Base-by-base conservation (phyloP, 2,797 vertebrate genomes). In the Premnoplex brunnescens region DNA sequence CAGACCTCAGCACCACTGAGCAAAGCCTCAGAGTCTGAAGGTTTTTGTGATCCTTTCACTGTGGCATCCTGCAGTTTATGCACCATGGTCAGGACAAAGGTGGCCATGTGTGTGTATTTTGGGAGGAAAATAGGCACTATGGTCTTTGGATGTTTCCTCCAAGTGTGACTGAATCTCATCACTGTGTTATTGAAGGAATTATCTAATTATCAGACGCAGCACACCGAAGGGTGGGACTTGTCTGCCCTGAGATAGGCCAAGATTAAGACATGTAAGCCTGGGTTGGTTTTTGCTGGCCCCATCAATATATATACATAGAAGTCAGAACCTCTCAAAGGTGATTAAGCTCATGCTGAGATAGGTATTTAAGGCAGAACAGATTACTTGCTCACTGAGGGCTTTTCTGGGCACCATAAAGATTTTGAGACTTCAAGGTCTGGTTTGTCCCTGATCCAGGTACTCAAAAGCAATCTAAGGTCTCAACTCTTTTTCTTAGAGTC, bases 61-160 rank as follows among this genome's bases (percentile, higher is more conserved):
- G 27, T 14, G 32, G 7, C 20, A 67, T 34, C 11, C 11, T 72
- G 58, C 22, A 59, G 10, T 16, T 9, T 49, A 16, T 24, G 10
- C 30, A 27, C 27, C 67, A 7, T 18, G 34, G 7, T 27, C 4
- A 14, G 56, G 32, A 39, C 34, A 46, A 49, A 37, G 16, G 7
- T 26, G 28, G 52, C 32, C 1, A 1, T 27, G 14, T 3, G 3
- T 58, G 14, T 1, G 0, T 20, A 3, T 71, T 89, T 86, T 24
- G 28, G 59, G 32, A 78, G 39, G 85, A 18, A 3, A 56, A 28
- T 5, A 74, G 62, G 12, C 49, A 21, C 6, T 48, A 0, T 8
- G 26, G 6, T 77, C 28, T 64, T 85, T 46, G 46, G 30, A 30
- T 51, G 49, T 54, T 84, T 89, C 43, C 17, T 58, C 23, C 26